These are phyloP conservation scores for Aphidoletes aphidimyza DNA, from an alignment of 2,888 invertebrate genomes.

Conservation along the genomic window DNA sequence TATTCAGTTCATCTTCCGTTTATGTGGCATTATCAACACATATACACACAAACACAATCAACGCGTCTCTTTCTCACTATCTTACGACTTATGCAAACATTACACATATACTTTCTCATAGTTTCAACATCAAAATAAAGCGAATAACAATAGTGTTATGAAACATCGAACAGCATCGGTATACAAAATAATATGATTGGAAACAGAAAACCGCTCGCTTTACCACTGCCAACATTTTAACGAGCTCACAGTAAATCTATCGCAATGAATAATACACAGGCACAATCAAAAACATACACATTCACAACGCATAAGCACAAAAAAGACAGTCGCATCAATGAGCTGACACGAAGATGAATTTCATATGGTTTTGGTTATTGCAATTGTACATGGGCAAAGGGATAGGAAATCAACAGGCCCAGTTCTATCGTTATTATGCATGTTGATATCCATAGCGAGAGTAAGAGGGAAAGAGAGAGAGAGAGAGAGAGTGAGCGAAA, in stretches of 20 bases:
- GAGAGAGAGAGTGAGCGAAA: too few species aligned
- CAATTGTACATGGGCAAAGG: not conserved
- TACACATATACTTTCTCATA: too few species aligned
- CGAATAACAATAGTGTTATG: not conserved
- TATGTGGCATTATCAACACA: not conserved
- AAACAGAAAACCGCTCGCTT: not conserved
- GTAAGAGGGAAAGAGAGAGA: too few species aligned
- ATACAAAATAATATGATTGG: not conserved
- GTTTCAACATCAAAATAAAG: too few species aligned
- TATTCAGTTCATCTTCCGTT: constrained; percentile 19
- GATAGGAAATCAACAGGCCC: not conserved
- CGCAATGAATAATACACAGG: too few species aligned
- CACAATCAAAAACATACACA: not conserved
- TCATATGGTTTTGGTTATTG: constrained; percentile 20
- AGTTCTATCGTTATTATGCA: not conserved
- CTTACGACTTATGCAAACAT: not conserved
- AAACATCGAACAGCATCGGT: constrained; percentile 1
- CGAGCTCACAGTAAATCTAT: not conserved
- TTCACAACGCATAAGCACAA: not conserved
- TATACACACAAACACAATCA: too few species aligned
- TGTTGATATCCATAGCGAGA: too few species aligned
- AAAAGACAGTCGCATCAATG: constrained; percentile 6
- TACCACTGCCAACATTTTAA: not conserved
- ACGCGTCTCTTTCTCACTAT: too few species aligned
- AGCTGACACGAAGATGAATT: not conserved